Conservation (phyloP, 2,797 vertebrate species). For the Pteropus rufus region DNA sequence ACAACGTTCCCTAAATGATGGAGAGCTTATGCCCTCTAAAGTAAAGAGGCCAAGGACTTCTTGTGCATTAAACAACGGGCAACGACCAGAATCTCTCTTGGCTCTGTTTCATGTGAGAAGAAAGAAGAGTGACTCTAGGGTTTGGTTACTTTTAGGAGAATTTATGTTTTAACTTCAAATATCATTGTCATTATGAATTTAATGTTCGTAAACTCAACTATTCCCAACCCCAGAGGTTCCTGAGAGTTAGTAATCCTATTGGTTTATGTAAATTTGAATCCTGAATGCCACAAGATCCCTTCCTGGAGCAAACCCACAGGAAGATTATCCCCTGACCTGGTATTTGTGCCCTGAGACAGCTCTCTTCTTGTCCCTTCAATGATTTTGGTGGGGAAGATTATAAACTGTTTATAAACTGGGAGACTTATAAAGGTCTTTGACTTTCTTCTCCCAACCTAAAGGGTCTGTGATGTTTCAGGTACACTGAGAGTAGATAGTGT, state of each 20-base stretch:
- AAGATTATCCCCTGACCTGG: too few species aligned
- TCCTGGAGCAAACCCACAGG: not conserved
- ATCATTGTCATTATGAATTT: not conserved
- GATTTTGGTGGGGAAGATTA: not conserved
- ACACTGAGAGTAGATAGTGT: not conserved
- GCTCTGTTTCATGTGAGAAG: not conserved
- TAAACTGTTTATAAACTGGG: not conserved
- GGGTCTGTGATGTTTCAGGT: not conserved
- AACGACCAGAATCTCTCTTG: too few species aligned
- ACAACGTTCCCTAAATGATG: not conserved
- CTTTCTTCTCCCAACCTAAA: not conserved
- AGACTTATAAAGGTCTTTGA: not conserved
- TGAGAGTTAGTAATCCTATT: fast-evolving
- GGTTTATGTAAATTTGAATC: not conserved
- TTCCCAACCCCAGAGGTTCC: not conserved
- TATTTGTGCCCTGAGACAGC: not conserved
- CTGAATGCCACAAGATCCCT: not conserved
- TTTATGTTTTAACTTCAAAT: not conserved
- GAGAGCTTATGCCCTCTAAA: not conserved
- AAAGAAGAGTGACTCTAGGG: not conserved
- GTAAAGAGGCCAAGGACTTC: not conserved
- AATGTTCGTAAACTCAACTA: not conserved
- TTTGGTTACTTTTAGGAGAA: not conserved
- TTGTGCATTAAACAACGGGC: too few species aligned
- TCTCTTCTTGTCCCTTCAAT: not conserved